Conservation (phyloP, 2,113 vertebrate genomes). For the Mormyrus iriodes region DNA sequence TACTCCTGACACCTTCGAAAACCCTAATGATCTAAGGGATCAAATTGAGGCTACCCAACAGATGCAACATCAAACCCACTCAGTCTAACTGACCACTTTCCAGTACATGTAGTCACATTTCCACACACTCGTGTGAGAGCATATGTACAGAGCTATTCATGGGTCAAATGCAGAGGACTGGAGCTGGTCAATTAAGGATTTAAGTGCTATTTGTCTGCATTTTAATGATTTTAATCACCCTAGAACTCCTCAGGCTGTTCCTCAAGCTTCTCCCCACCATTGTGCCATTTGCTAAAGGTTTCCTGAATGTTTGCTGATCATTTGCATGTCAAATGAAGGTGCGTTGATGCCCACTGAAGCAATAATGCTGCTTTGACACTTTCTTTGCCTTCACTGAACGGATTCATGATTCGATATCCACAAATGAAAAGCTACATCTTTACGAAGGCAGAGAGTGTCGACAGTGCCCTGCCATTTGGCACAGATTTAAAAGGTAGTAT, state of each 20-base stretch:
- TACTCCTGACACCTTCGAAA: not conserved
- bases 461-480: not conserved
- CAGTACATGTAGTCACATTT: not conserved
- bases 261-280: not conserved
- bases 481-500: not conserved
- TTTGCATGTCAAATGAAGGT: not conserved
- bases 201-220: not conserved
- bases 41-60: not conserved
- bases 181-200: not conserved
- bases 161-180: not conserved
- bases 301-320: not conserved
- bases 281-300: not conserved
- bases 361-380: slow-evolving; percentile 24
- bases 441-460: not conserved
- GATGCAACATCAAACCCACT: not conserved
- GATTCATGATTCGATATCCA: not conserved
- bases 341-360: not conserved
- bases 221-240: too few species aligned
- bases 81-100: not conserved
- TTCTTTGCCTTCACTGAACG: slow-evolving; percentile 48
- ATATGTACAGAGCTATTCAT: not conserved
- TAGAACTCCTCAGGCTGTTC: not conserved
- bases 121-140: not conserved
- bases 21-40: not conserved
- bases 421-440: not conserved